Evolutionary conservation across 1,140 invertebrate genomes (phyloP).

Genomic region (Hetaerina americana): DNA sequence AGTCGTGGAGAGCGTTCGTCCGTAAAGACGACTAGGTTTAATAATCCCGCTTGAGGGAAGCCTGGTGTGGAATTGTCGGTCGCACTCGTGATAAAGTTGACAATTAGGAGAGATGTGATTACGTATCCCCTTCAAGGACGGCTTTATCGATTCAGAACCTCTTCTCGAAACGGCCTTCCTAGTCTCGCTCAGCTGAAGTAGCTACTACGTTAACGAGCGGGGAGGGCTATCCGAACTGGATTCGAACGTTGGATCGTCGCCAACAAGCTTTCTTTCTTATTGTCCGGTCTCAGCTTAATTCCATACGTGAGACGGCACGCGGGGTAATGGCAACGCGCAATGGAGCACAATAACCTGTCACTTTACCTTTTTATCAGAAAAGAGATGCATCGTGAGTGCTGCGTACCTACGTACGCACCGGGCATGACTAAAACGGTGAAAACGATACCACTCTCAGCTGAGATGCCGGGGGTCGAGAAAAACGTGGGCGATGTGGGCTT

Average conservation of each 20-base stretch:
- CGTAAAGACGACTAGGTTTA: too few species aligned
- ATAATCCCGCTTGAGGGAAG: too few species aligned
- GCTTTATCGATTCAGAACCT: background rate
- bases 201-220: background rate
- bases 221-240: background rate
- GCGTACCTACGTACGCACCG: background rate
- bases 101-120: background rate
- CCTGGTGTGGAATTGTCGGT: too few species aligned
- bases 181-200: background rate
- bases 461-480: too few species aligned
- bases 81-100: background rate
- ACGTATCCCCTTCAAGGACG: background rate
- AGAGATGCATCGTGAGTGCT: background rate
- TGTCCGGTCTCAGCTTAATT: background rate
- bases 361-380: background rate
- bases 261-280: background rate
- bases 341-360: background rate
- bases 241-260: background rate
- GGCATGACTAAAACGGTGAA: background rate
- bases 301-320: too few species aligned
- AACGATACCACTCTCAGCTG: background rate
- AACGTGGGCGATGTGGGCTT: too few species aligned
- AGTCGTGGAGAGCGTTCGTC: too few species aligned
- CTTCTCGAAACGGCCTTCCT: background rate
- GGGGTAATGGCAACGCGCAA: background rate